phyloP scores from a whole-genome alignment of 2,797 vertebrate species.

The Microctenopoma stevenorrisi region DNA sequence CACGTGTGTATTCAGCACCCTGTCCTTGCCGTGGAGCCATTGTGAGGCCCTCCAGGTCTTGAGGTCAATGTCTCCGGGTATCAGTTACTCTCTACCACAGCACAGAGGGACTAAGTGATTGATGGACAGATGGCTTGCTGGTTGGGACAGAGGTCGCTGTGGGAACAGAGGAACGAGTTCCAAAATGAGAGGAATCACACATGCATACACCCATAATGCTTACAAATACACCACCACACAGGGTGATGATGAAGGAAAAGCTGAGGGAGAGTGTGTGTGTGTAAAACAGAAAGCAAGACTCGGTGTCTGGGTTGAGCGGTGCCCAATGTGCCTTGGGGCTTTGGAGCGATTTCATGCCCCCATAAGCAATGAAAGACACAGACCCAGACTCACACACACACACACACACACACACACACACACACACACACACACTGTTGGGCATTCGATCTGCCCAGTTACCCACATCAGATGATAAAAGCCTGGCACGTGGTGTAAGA shows the following conservation, averaged over 20 bases:
- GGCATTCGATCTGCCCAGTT: constrained; percentile 63
- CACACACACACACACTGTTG: constrained; percentile 31
- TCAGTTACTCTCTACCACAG: constrained; percentile 64
- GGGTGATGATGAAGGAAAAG: constrained; percentile 29
- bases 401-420: constrained; percentile 30
- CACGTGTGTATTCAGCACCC: constrained; percentile 15
- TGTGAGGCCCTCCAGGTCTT: constrained; percentile 62
- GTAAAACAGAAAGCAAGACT: constrained; percentile 50
- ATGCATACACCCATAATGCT: constrained; percentile 33
- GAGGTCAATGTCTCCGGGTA: constrained; percentile 65
- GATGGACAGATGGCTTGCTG: constrained; percentile 68
- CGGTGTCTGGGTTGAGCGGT: constrained; percentile 62
- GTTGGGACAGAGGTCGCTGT: constrained; percentile 56
- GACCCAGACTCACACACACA: constrained; percentile 50
- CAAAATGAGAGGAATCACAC: constrained; percentile 59
- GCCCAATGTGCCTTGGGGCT: constrained; percentile 74
- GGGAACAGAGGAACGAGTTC: constrained; percentile 60
- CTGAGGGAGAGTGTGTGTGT: constrained; percentile 27
- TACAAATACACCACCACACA: constrained; percentile 26
- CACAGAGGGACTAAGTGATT: constrained; percentile 59
- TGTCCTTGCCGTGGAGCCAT: constrained; percentile 42
- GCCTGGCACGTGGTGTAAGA: constrained; percentile 47
- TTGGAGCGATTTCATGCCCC: constrained; percentile 85
- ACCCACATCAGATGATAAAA: constrained; percentile 53
- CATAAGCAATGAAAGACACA: constrained; percentile 79